Percentiles rank a stretch among this genome's conserved stretches.
Conservation (phyloP, 2,113 vertebrate genomes). For the Noturus placidus region DNA sequence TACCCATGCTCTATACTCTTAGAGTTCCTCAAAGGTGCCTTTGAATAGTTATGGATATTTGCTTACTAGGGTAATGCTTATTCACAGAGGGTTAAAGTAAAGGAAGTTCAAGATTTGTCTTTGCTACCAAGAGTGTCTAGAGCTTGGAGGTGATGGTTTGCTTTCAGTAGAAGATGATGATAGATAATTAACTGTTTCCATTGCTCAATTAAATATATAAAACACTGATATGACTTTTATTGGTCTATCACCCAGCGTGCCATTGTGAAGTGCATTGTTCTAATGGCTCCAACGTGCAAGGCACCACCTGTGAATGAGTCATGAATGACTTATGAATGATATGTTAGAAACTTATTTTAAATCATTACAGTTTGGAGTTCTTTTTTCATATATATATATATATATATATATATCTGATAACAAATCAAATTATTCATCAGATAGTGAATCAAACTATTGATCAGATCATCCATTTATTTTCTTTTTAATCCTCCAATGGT, state of each 20-base stretch:
- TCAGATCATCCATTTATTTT: neutral
- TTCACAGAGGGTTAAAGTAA: neutral
- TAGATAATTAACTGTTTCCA: neutral
- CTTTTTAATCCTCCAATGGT: neutral
- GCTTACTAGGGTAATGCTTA: neutral
- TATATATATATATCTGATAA: neutral
- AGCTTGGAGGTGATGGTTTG: neutral
- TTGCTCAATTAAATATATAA: neutral
- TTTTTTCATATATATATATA: neutral
- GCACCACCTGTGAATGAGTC: constrained; percentile 15
- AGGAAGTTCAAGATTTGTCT: neutral
- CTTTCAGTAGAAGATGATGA: neutral
- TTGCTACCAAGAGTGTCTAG: neutral
- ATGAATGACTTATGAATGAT: neutral
- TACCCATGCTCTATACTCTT: neutral
- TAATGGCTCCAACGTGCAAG: neutral
- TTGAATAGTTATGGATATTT: neutral
- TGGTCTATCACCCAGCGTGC: neutral
- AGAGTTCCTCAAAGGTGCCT: neutral
- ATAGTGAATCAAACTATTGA: neutral
- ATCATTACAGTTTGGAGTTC: neutral
- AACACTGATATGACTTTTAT: neutral
- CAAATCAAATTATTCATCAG: constrained; percentile 16
- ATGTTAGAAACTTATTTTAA: neutral
- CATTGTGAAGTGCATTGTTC: neutral